Evolutionary conservation across 2,113 vertebrate genomes (phyloP).

Genomic region (Coracopsis vasa): DNA sequence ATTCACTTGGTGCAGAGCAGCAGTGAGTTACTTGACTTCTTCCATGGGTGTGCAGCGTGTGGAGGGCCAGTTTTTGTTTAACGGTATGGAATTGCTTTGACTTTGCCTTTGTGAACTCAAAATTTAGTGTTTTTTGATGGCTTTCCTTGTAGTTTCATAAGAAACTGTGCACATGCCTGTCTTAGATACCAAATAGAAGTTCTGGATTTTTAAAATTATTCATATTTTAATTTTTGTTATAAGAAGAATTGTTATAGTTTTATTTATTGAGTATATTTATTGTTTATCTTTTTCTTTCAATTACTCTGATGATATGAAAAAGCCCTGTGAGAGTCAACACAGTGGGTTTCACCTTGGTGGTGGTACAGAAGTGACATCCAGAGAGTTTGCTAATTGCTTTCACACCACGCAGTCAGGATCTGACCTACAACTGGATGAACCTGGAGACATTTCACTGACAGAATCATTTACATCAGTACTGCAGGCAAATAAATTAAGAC

Average conservation of each 20-base stretch:
- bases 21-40: background rate
- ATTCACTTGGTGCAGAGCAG: background rate
- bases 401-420: background rate
- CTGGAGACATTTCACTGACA: background rate
- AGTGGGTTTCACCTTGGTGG: background rate
- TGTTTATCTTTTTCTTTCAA: background rate
- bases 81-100: background rate
- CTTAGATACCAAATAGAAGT: background rate
- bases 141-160: background rate
- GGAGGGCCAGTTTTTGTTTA: background rate
- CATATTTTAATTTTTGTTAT: background rate
- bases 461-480: background rate
- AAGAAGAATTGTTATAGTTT: background rate
- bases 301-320: background rate
- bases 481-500: background rate
- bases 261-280: background rate
- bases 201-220: background rate
- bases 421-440: background rate
- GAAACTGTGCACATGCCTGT: background rate
- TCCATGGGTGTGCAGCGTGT: background rate
- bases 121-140: background rate
- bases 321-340: background rate
- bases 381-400: background rate
- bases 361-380: background rate
- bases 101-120: background rate